Evolutionary conservation across 2,113 vertebrate genomes (phyloP).

Genomic region (Xyliphius kryptos): DNA sequence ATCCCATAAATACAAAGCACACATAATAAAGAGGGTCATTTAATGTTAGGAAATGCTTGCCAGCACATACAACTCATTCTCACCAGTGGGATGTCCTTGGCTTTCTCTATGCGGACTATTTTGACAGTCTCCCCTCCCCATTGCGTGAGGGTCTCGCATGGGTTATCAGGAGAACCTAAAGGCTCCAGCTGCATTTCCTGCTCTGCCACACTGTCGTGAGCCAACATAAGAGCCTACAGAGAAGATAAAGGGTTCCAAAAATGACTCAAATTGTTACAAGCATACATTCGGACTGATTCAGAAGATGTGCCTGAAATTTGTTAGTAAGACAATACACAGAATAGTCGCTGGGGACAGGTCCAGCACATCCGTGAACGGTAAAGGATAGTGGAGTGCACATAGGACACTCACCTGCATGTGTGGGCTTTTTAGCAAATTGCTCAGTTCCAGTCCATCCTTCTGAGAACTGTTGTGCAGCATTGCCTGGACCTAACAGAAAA

Average conservation of each 20-base stretch:
- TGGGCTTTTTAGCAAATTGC: conserved; percentile 75
- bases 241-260: background rate
- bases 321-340: too few species aligned
- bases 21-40: too few species aligned
- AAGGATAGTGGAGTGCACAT: background rate
- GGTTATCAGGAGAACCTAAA: conserved; percentile 60
- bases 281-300: too few species aligned
- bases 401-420: conserved; percentile 77
- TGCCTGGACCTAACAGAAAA: conserved; percentile 72
- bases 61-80: too few species aligned
- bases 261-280: background rate
- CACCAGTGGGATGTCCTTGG: conserved; percentile 89
- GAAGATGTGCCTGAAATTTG: too few species aligned
- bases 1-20: background rate
- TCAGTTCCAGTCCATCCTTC: conserved; percentile 86
- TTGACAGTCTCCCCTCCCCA: conserved; percentile 92
- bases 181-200: conserved; percentile 88
- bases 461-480: conserved; percentile 77
- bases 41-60: too few species aligned
- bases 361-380: too few species aligned
- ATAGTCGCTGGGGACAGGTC: too few species aligned
- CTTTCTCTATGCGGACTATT: conserved; percentile 93
- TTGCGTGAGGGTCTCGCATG: conserved; percentile 79
- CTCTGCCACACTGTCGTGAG: conserved; percentile 90
- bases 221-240: conserved; percentile 77